Evolutionary conservation across 2,888 invertebrate genomes (phyloP).

Genomic region (Nephrotoma appendiculata): DNA sequence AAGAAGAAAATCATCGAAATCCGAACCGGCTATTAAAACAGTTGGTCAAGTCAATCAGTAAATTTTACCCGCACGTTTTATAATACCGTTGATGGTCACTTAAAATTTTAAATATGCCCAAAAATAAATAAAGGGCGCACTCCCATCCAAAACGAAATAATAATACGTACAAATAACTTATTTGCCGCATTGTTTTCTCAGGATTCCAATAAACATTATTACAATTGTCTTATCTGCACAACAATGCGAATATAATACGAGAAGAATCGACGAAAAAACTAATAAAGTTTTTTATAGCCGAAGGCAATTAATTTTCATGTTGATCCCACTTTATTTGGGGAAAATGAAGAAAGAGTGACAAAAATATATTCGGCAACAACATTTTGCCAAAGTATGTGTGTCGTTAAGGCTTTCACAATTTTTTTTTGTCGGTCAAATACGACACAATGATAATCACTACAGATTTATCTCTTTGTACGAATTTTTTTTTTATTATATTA

Average conservation of each 20-base stretch:
- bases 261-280: neutral
- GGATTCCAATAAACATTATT: neutral
- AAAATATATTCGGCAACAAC: neutral
- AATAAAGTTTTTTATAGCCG: neutral
- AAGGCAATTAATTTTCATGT: neutral
- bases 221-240: neutral
- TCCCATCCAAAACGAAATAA: neutral
- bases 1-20: too few relatives aligned
- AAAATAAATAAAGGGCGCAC: too few relatives aligned
- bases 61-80: too few relatives aligned
- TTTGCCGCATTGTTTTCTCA: neutral
- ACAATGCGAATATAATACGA: neutral
- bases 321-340: neutral
- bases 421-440: neutral
- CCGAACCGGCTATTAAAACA: too few relatives aligned
- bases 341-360: neutral
- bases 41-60: too few relatives aligned
- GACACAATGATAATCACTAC: neutral
- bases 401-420: neutral
- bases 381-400: neutral
- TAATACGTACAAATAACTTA: neutral
- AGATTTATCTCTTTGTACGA: neutral
- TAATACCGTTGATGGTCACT: neutral
- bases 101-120: neutral
- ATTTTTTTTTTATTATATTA: neutral